Evolutionary conservation across 2,888 invertebrate species (phyloP), one percentile per base, ranked within the genome.

Genomic region (Lottia scabra): DNA sequence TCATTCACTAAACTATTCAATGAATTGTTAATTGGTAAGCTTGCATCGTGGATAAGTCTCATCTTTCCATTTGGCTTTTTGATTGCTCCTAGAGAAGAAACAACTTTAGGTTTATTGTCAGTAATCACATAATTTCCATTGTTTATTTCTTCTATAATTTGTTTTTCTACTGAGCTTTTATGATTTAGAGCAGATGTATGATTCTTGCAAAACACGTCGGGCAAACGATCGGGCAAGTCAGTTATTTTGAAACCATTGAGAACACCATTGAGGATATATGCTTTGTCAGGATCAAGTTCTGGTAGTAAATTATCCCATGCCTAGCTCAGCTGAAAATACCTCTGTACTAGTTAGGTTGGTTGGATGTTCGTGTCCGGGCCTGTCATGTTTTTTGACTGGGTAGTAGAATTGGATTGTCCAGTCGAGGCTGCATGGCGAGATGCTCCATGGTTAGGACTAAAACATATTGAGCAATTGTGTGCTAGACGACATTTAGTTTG

Each of bases 1-100:
- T 66, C 66, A 26, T 23, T 26, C 19, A 45, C 66, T 23, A 45
- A 66, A 66, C 38, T 43, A 44, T 44, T 66, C 44, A 66, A 45
- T 26, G 45, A 23, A n/a, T 19, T n/a, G 16, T 19, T 44, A 44
- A 46, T 43, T 30, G 66, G 66, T 44, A 66, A 23, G 26, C 65
- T 65, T 43, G 65, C 13, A 46, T 45, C 66, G 19, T 66, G 8
- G 23, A 66, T 66, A 2, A 66, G 27, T 45, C 45, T 44, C 15
- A 44, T 23, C 19, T 44, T 45, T 16, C n/a, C 19, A n/a, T 66
- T 46, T 23, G 15, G 10, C 19, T 66, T 45, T 26, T 26, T 44
- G 15, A 66, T 44, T n/a, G 66, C 23, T 2, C 23, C 45, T 26
- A 66, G 23, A n/a, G 66, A 30, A 10, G 66, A 43, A 8, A 66